Base-by-base conservation (phyloP, 2,888 invertebrate species). In the Acleris cristana region DNA sequence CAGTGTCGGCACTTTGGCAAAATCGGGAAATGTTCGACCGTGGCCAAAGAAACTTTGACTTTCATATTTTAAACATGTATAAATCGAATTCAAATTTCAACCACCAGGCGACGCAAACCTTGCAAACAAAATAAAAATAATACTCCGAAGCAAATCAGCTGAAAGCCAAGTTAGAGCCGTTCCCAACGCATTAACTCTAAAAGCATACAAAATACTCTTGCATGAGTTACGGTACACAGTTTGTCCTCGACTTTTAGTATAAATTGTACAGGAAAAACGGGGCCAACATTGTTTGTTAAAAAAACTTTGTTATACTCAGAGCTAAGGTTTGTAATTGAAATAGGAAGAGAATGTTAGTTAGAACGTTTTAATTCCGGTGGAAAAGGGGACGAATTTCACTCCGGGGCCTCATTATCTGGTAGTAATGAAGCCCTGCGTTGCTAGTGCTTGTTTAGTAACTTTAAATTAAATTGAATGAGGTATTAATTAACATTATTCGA, bases 151-250 rank as follows among this genome's bases (percentile, higher is more conserved):
- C 74, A 73, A 59, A 72, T 71, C 72, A 57, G 66, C 67, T 63
- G 65, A 69, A 65, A 74, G 74, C 65, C 59, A 70, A 75, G 73
- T 73, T 67, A 65, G 67, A 54, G 64, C 60, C 67, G 57, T 52
- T 6, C 52, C 68, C 44, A 26, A 49, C 65, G 63, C 58, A 49
- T 59, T 49, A 59, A 49, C 48, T 40, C 40, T 59, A 30, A 59
- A 26, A 59, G 58, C 58, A 12, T 59, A 34, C 19, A 49, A 59
- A 48, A 59, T 59, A 48, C 48, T 14, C n/a, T 23, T 48, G 18
- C 30, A 30, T 16, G 58, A 59, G 49, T 49, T 59, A 59, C n/a
- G 58, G 26, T 12, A 52, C n/a, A 52, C 18, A 19, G 52, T 23
- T 52, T 16, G 14, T 19, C 23, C 14, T 5, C 14, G 18, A 52